Evolutionary conservation across 2,888 invertebrate species (phyloP).

Genomic region (Balanococcus diminutus): DNA sequence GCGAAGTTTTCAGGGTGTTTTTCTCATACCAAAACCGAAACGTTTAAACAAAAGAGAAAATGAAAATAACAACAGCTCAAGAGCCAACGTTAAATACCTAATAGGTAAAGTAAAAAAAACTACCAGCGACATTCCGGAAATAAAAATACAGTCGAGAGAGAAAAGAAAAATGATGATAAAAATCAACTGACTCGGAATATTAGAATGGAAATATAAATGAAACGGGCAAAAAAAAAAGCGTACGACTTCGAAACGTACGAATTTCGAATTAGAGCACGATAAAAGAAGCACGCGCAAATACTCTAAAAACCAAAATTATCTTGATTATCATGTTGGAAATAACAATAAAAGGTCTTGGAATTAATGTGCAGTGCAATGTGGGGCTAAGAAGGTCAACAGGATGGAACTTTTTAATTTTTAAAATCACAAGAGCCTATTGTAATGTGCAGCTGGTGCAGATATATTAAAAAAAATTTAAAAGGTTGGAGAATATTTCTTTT

Average conservation of each 20-base stretch:
- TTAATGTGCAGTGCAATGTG: too few relatives aligned
- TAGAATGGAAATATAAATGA: neutral
- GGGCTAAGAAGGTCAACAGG: too few relatives aligned
- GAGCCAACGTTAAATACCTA: neutral
- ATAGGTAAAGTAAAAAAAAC: neutral
- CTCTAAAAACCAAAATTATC: too few relatives aligned
- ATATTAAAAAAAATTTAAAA: too few relatives aligned
- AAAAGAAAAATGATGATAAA: slow-evolving; percentile 11
- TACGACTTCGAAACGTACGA: neutral
- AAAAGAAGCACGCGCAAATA: too few relatives aligned
- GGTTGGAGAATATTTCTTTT: too few relatives aligned
- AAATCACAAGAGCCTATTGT: too few relatives aligned
- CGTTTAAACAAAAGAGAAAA: slow-evolving; percentile 3
- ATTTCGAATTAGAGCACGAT: too few relatives aligned
- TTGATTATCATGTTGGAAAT: too few relatives aligned
- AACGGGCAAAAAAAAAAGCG: neutral
- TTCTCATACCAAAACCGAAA: neutral
- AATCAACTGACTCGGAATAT: neutral
- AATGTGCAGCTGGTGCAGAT: too few relatives aligned
- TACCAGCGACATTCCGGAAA: neutral
- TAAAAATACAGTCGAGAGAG: neutral
- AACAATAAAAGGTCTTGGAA: too few relatives aligned
- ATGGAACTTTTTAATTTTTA: too few relatives aligned
- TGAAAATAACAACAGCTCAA: slow-evolving; percentile 3
- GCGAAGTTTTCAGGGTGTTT: neutral